Conservation (phyloP, 2,888 invertebrate species). For the Miltochrista miniata region DNA sequence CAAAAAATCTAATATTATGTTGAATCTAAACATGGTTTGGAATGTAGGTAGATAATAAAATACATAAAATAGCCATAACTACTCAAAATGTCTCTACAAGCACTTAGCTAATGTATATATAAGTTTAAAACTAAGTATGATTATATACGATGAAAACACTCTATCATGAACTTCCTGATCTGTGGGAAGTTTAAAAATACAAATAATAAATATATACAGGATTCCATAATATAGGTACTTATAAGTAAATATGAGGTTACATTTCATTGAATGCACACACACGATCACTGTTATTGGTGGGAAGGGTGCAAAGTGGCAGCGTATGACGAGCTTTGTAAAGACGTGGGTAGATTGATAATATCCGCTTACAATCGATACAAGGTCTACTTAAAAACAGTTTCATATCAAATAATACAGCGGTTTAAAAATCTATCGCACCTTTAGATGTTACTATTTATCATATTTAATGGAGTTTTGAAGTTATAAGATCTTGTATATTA, state of each 20-base stretch:
- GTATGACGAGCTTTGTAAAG: slow-evolving; percentile 77
- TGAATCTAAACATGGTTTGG: slow-evolving; percentile 25
- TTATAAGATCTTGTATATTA: slow-evolving; percentile 11
- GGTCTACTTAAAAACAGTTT: neutral
- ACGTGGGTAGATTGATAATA: slow-evolving; percentile 35
- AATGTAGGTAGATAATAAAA: slow-evolving; percentile 7
- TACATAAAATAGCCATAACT: slow-evolving; percentile 82
- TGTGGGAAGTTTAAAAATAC: slow-evolving; percentile 55
- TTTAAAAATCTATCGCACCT: slow-evolving; percentile 14
- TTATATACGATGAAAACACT: slow-evolving; percentile 35
- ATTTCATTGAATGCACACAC: slow-evolving; percentile 39
- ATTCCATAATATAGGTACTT: slow-evolving; percentile 22
- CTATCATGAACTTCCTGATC: slow-evolving; percentile 57
- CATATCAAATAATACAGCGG: neutral
- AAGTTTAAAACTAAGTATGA: slow-evolving; percentile 10
- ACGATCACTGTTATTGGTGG: slow-evolving; percentile 60
- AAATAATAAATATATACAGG: slow-evolving; percentile 29
- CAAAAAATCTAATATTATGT: slow-evolving; percentile 33
- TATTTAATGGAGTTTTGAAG: slow-evolving; percentile 9
- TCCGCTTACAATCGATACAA: slow-evolving; percentile 6
- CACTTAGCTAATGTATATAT: slow-evolving; percentile 32
- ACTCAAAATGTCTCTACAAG: slow-evolving; percentile 55
- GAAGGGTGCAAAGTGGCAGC: slow-evolving; percentile 73
- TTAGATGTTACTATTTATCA: slow-evolving; percentile 4
- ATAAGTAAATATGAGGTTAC: slow-evolving; percentile 25